Evolutionary conservation across 2,888 invertebrate species (phyloP), one percentile per base, ranked within the genome.

Genomic region (Drosophila leonis): DNA sequence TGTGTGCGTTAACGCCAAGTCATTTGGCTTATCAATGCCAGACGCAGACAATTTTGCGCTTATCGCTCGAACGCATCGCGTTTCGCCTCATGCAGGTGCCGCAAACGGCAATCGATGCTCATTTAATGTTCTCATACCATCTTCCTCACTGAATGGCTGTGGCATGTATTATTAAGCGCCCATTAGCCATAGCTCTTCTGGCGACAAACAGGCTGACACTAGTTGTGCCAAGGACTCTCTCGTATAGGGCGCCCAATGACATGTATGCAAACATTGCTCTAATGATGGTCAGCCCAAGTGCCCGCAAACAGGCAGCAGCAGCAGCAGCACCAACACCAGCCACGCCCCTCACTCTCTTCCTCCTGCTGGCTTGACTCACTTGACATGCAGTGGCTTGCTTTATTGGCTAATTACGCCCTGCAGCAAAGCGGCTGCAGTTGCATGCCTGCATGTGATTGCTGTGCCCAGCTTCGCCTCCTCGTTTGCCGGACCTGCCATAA

Each of bases 11-110:
- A 73, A 82, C 72, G 80, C 88, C 75, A 89, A 84, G 89, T 84
- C 83, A 85, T 86, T 86, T 79, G 83, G 79, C 90, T 89, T 88
- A 88, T 88, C 88, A 89, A 83, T 88, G 90, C 88, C 90, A 88
- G 90, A 88, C 88, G 75, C 86, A 90, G 90, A 83, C 90, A 72
- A 88, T 86, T 88, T 74, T 62, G 78, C 65, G 56, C 75, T 90
- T 88, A 88, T 90, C 90, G 72, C 56, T 71, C 65, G 69, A 69
- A 72, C 69, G 72, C 70, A 89, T 85, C 88, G 66, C 67, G 62
- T 15, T 24, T 12, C 24, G 46, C 18, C 37, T 20, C 65, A 85
- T 71, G 80, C 81, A 80, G 85, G 75, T 75, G 67, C 66, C 61
- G 48, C 62, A 63, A 67, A 35, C 54, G 64, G 42, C 41, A 31